Evolutionary conservation across 2,797 vertebrate genomes (phyloP).

Genomic region (Pseudomugil tenellus): DNA sequence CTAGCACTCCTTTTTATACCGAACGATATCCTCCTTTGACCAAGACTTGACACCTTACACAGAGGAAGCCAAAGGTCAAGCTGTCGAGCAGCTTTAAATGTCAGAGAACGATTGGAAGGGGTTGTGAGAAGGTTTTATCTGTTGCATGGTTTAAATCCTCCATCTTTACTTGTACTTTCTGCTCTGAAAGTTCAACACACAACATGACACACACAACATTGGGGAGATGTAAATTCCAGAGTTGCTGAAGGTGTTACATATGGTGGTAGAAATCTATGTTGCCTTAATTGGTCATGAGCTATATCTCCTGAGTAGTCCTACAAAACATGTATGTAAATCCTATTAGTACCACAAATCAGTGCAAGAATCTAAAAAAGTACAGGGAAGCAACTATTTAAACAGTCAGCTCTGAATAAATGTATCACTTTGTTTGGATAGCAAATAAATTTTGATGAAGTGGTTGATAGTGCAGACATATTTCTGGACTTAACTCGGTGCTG

Average conservation of each 20-base stretch:
- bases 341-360: constrained; percentile 63
- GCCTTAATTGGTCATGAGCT: constrained; percentile 56
- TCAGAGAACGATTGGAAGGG: constrained; percentile 33
- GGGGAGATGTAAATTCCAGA: constrained; percentile 30
- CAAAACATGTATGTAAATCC: constrained; percentile 66
- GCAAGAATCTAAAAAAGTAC: constrained; percentile 57
- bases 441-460: constrained; percentile 66
- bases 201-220: constrained; percentile 50
- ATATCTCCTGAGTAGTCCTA: constrained; percentile 40
- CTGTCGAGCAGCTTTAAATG: constrained; percentile 52
- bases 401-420: constrained; percentile 56
- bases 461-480: constrained; percentile 67
- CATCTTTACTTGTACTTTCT: constrained; percentile 32
- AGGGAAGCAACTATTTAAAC: constrained; percentile 57
- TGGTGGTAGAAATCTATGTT: constrained; percentile 35
- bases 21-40: constrained; percentile 61
- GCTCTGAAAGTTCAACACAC: constrained; percentile 32
- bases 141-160: constrained; percentile 49
- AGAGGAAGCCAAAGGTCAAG: constrained; percentile 61
- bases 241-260: constrained; percentile 51
- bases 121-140: constrained; percentile 57
- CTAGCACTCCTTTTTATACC: constrained; percentile 39
- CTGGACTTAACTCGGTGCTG: constrained; percentile 62
- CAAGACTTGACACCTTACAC: constrained; percentile 53
- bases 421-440: constrained; percentile 66